Percentiles rank a stretch among this genome's conserved stretches.
Conservation (phyloP, 2,797 vertebrate species). For the Falco concolor region DNA sequence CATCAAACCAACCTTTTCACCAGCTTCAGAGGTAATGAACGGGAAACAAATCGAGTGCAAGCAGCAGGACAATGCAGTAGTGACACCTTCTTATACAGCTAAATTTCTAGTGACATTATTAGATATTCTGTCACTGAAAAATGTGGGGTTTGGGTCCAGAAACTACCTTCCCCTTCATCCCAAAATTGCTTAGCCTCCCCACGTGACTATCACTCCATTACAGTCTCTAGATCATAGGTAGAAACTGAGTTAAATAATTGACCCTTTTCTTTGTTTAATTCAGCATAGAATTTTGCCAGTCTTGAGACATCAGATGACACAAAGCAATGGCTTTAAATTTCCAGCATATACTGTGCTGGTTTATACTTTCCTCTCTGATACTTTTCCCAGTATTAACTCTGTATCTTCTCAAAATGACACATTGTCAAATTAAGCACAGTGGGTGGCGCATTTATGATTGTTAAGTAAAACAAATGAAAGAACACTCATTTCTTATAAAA, state of each 20-base stretch:
- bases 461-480: background rate
- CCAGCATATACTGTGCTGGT: background rate
- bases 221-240: background rate
- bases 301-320: background rate
- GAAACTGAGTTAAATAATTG: background rate
- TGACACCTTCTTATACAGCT: background rate
- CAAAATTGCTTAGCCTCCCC: background rate
- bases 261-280: background rate
- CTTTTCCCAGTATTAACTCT: background rate
- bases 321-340: background rate
- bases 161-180: background rate
- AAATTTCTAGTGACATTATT: background rate
- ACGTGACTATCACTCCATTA: background rate
- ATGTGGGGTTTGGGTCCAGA: background rate
- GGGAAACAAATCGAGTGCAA: background rate
- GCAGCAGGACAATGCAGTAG: background rate
- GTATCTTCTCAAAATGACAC: background rate
- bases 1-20: background rate
- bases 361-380: background rate
- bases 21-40: background rate
- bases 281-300: background rate
- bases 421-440: conserved; percentile 15
- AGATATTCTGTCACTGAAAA: background rate
- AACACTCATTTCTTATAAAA: background rate
- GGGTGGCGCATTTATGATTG: background rate